Conservation (phyloP, 2,888 invertebrate species). For the Eledone cirrhosa region DNA sequence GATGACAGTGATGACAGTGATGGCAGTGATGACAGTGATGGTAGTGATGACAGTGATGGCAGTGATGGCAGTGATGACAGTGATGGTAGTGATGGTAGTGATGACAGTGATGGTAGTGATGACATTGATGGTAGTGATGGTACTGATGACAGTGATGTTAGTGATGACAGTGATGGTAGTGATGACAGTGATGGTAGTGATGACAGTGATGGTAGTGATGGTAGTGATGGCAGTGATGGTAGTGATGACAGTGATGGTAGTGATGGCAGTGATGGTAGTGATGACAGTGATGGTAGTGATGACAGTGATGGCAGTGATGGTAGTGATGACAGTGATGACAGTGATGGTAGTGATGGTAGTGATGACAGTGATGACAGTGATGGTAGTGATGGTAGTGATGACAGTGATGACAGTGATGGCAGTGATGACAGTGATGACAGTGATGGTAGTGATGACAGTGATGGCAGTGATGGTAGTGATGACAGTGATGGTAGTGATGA, state of each 20-base stretch:
- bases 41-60: conserved; percentile 29
- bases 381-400: conserved; percentile 1
- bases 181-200: background rate
- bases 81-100: too few relatives aligned
- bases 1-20: conserved; percentile 29
- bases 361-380: background rate
- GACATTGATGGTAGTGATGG: too few relatives aligned
- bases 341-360: conserved; percentile 12
- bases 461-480: background rate
- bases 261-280: conserved; percentile 4
- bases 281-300: background rate
- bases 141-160: background rate
- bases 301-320: background rate
- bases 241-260: conserved; percentile 16
- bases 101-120: too few relatives aligned
- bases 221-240: conserved; percentile 10
- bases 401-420: conserved; percentile 14
- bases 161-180: conserved; percentile 18
- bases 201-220: background rate
- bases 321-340: conserved; percentile 14
- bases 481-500: too few relatives aligned
- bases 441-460: background rate
- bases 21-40: conserved; percentile 28
- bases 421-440: conserved; percentile 8
- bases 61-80: conserved; percentile 1